Evolutionary conservation across 2,888 invertebrate species (phyloP).

Genomic region (Seira sanloemensis): DNA sequence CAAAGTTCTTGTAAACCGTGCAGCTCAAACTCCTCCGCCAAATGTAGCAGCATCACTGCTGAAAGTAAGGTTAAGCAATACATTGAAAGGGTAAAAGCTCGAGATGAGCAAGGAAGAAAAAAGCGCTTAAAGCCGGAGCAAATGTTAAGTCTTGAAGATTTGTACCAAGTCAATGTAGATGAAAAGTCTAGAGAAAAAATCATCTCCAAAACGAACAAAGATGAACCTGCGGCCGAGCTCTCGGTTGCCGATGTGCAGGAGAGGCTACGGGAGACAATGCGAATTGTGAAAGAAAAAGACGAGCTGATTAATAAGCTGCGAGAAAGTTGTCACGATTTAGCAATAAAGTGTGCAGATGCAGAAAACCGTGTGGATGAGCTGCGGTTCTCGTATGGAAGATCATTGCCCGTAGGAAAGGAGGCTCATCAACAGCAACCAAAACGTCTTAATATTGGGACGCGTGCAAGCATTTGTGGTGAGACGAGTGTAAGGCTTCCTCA

Average conservation of each 20-base stretch:
- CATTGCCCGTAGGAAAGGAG: neutral
- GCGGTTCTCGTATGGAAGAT: slow-evolving; percentile 59
- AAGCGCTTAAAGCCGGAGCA: slow-evolving; percentile 53
- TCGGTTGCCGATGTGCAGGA: slow-evolving; percentile 38
- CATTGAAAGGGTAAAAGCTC: slow-evolving; percentile 65
- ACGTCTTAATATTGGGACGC: no score
- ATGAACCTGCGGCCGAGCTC: slow-evolving; percentile 1
- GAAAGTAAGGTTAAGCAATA: slow-evolving; percentile 70
- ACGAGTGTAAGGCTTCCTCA: neutral
- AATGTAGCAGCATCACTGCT: neutral
- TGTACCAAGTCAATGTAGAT: slow-evolving; percentile 60
- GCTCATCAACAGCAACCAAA: neutral
- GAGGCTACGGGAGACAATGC: slow-evolving; percentile 59
- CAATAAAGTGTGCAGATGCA: slow-evolving; percentile 70
- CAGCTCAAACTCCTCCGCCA: neutral
- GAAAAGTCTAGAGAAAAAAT: neutral
- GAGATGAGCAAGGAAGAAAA: slow-evolving; percentile 57
- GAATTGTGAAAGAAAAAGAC: slow-evolving; percentile 70
- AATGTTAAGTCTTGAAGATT: slow-evolving; percentile 67
- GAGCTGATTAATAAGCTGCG: slow-evolving; percentile 67
- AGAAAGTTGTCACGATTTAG: slow-evolving; percentile 67
- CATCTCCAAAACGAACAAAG: neutral
- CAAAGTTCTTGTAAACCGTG: neutral
- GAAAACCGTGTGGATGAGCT: slow-evolving; percentile 71
- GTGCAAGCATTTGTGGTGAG: slow-evolving; percentile 7